These are phyloP conservation scores for Eolophus roseicapilla DNA, from an alignment of 2,113 vertebrate genomes.

Conservation along the genomic window DNA sequence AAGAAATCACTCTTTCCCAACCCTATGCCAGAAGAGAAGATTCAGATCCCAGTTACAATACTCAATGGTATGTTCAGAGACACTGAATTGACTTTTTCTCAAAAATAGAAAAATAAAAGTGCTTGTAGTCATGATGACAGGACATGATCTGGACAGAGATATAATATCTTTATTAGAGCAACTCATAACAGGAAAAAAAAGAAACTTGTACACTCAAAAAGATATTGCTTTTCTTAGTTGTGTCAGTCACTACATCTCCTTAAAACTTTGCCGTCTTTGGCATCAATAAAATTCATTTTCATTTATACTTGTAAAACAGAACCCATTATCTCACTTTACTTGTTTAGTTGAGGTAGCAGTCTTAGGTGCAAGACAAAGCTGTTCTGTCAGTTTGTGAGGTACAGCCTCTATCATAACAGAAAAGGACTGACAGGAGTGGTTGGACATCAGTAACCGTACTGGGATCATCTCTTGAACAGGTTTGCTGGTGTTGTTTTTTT, in stretches of 20 bases:
- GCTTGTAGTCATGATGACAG: background rate
- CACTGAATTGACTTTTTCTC: background rate
- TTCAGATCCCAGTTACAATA: background rate
- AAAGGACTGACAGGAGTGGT: background rate
- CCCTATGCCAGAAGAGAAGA: background rate
- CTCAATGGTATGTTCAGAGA: background rate
- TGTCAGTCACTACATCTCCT: background rate
- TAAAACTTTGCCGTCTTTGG: background rate
- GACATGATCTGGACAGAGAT: background rate
- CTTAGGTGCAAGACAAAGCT: background rate
- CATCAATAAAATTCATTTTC: background rate
- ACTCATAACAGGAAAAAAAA: background rate
- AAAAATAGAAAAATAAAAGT: background rate
- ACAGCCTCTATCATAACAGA: background rate
- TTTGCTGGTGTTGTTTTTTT: background rate
- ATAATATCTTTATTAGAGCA: background rate
- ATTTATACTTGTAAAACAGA: background rate
- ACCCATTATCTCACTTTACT: background rate
- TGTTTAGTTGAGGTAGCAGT: background rate
- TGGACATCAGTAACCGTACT: accelerated
- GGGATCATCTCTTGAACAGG: background rate
- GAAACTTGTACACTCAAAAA: background rate
- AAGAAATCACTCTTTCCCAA: background rate
- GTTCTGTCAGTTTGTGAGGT: background rate
- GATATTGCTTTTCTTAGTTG: background rate